Base-by-base conservation (phyloP, 2,797 vertebrate genomes). In the Enteromius paludinosus region DNA sequence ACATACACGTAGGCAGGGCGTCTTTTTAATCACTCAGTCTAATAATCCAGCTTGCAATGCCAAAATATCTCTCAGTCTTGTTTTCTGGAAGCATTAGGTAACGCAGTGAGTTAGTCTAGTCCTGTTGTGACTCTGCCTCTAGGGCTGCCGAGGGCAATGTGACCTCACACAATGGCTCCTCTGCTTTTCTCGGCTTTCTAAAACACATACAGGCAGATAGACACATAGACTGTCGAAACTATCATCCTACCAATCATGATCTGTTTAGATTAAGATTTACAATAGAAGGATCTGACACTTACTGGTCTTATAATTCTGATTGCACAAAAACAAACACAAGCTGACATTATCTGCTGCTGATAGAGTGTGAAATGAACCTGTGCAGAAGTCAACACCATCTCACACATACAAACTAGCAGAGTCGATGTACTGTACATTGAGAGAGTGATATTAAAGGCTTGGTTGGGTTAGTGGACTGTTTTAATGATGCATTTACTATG, bases 81-180 rank as follows among this genome's bases (percentile, higher is more conserved):
- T 7, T 86, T 85, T 83, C 85, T 86, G 81, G 83, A 87, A 89
- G 79, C 74, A 70, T 88, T 87, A 83, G 79, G 78, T 68, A 70
- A 92, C 89, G 83, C 71, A 87, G 79, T 81, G 82, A 86, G 89
- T 90, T 87, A 89, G 84, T 86, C 79, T 30, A 66, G 86, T 62
- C 79, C 83, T 84, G 70, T 83, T 83, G 64, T 28, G 56, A 78
- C 81, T 87, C 82, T 84, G 84, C 88, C 78, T 88, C 81, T 83
- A 90, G 86, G 89, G 83, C 78, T 88, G 88, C 90, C 89, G 64
- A 45, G 79, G 88, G 90, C 86, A 88, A 85, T 78, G 90, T 84
- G 86, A 93, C 89, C 91, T 77, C 52, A 86, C 76, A 87, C 83
- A 88, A 86, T 72, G 77, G 47, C 52, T 66, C 83, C 87, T 38